These are phyloP conservation scores for Pterocles orientalis DNA, from an alignment of 2,113 vertebrate species.

Conservation along the genomic window DNA sequence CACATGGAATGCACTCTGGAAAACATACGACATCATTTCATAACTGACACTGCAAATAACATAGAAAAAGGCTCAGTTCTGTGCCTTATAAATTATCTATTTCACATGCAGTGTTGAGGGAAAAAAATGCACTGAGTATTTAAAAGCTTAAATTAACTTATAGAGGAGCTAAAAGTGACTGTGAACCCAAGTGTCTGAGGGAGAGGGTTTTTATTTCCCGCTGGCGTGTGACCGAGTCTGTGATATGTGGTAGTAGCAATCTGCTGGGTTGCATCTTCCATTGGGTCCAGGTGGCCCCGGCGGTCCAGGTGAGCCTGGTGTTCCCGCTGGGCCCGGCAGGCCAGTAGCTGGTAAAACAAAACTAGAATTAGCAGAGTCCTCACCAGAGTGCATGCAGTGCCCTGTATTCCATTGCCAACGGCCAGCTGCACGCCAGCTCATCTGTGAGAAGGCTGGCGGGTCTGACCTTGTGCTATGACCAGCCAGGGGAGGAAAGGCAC, in stretches of 20 bases:
- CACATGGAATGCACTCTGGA: slow-evolving; percentile 72
- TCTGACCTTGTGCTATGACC: rapidly evolving
- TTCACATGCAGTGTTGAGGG: background rate
- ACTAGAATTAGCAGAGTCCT: slow-evolving; percentile 25
- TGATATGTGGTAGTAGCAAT: slow-evolving; percentile 79
- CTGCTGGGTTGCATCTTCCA: slow-evolving; percentile 86
- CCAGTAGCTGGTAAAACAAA: slow-evolving; percentile 79
- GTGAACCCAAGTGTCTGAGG: background rate
- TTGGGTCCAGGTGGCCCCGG: slow-evolving; percentile 83
- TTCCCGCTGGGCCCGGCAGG: slow-evolving; percentile 73
- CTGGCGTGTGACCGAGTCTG: slow-evolving; percentile 64
- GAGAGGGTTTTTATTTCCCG: slow-evolving; percentile 56
- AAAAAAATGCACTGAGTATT: slow-evolving; percentile 35
- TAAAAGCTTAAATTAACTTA: slow-evolving; percentile 35
- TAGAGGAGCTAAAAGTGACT: background rate
- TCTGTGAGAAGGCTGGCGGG: background rate
- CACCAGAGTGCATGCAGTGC: rapidly evolving
- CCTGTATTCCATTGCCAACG: rapidly evolving
- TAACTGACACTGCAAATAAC: slow-evolving; percentile 39
- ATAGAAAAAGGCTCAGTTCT: slow-evolving; percentile 26
- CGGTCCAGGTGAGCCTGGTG: slow-evolving; percentile 75
- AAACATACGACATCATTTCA: slow-evolving; percentile 33
- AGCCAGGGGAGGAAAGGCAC: background rate
- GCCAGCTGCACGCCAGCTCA: background rate
- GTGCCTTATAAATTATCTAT: slow-evolving; percentile 21